phyloP scores from a whole-genome alignment of 2,888 invertebrate species.

The Campoplex capitator region DNA sequence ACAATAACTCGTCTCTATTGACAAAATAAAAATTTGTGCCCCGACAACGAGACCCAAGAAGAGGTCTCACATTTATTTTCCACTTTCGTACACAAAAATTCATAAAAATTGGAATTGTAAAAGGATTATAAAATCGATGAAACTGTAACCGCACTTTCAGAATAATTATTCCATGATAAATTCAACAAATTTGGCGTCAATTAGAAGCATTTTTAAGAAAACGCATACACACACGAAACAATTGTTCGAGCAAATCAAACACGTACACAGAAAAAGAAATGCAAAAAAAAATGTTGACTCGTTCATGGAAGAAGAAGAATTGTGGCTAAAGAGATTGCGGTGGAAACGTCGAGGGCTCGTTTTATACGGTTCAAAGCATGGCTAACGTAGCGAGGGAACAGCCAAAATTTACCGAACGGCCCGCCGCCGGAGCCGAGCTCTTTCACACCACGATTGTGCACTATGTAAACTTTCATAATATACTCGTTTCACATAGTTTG shows the following conservation, averaged over 20 bases:
- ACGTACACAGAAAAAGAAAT: background rate
- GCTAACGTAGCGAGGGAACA: slow-evolving; percentile 53
- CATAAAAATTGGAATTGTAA: too few species aligned
- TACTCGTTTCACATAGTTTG: slow-evolving; percentile 19
- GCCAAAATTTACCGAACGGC: slow-evolving; percentile 61
- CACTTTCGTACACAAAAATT: background rate
- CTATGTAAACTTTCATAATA: slow-evolving; percentile 5
- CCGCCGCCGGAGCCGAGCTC: slow-evolving; percentile 52
- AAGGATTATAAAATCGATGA: too few species aligned
- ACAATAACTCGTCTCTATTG: too few species aligned
- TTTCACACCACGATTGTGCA: slow-evolving; percentile 20
- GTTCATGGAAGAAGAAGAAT: background rate
- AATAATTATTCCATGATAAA: slow-evolving; percentile 32
- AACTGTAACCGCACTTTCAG: background rate
- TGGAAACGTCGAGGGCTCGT: slow-evolving; percentile 20
- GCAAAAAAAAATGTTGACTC: background rate
- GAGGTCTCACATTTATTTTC: background rate
- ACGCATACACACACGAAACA: too few species aligned
- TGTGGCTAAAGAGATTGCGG: slow-evolving; percentile 23
- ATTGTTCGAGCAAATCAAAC: background rate
- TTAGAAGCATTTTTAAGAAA: slow-evolving; percentile 66
- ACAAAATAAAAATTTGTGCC: too few species aligned
- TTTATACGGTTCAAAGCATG: slow-evolving; percentile 42
- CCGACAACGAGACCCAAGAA: too few species aligned
- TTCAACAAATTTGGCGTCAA: slow-evolving; percentile 30